phyloP scores from a whole-genome alignment of 2,797 vertebrate species.

The Arnoldichthys spilopterus region DNA sequence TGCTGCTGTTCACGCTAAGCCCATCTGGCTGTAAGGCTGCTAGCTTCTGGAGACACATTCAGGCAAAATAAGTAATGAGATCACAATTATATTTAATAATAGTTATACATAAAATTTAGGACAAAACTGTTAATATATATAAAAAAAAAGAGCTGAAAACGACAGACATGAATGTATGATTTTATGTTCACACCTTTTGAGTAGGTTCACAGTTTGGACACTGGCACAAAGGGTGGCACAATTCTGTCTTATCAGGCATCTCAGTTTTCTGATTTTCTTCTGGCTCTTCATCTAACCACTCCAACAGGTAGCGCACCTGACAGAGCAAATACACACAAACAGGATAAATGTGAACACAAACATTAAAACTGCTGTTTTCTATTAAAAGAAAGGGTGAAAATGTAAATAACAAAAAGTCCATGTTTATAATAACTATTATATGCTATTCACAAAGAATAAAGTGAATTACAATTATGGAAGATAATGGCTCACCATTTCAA shows the following conservation, averaged over 20 bases:
- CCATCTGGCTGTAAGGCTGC: slow-evolving; percentile 73
- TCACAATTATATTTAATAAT: background rate
- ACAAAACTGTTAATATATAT: too few relatives aligned
- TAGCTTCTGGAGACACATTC: slow-evolving; percentile 70
- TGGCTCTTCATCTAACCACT: slow-evolving; percentile 90
- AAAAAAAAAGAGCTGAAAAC: background rate
- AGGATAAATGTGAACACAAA: slow-evolving; percentile 11
- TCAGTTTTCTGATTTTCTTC: slow-evolving; percentile 78
- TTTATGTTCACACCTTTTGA: slow-evolving; percentile 81
- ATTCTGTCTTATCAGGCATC: slow-evolving; percentile 63
- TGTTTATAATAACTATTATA: background rate
- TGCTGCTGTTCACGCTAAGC: slow-evolving; percentile 85
- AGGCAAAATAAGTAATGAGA: background rate
- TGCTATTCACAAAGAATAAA: background rate
- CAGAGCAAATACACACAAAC: background rate
- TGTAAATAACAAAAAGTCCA: background rate
- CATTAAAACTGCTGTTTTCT: background rate
- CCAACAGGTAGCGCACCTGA: slow-evolving; percentile 94
- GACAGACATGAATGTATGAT: background rate
- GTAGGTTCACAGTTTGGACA: slow-evolving; percentile 86
- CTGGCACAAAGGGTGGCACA: slow-evolving; percentile 95
- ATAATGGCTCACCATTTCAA: slow-evolving; percentile 89
- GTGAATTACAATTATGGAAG: background rate
- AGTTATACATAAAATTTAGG: background rate
- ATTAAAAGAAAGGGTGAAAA: too few relatives aligned